These are phyloP conservation scores for Stegodyphus mimosarum DNA, from an alignment of 1,140 invertebrate species.

Conservation along the genomic window DNA sequence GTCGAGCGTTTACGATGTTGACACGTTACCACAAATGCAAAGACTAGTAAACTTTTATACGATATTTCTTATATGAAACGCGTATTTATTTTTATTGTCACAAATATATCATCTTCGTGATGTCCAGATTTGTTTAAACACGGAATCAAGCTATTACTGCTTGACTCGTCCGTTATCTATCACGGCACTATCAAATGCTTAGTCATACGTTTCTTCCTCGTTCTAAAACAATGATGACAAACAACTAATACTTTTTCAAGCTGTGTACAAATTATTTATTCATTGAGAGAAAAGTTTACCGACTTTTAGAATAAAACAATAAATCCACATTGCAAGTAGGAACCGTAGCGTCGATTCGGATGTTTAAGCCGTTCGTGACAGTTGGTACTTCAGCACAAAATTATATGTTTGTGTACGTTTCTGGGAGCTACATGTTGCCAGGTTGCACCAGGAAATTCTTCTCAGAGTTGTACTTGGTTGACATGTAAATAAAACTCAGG, in stretches of 20 bases:
- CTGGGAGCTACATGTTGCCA: background rate
- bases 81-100: no score
- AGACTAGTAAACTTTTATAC: no score
- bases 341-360: background rate
- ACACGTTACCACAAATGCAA: no score
- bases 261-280: slow-evolving; percentile 16
- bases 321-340: background rate
- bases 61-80: no score
- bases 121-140: slow-evolving; percentile 4
- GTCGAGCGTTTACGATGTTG: no score
- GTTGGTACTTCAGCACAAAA: background rate
- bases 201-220: background rate
- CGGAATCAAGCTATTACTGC: slow-evolving; percentile 11
- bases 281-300: background rate
- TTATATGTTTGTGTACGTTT: slow-evolving; percentile 10
- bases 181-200: background rate
- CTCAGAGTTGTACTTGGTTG: background rate
- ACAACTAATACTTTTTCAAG: background rate
- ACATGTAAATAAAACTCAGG: no score
- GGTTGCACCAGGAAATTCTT: background rate
- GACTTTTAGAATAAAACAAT: background rate
- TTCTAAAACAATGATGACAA: background rate
- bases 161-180: background rate
- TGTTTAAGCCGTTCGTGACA: background rate
- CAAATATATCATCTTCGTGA: slow-evolving; percentile 6